Percentiles rank a stretch among this genome's conserved stretches.
These are phyloP conservation scores for Coenobita brevimanus DNA, from an alignment of 1,140 invertebrate species.

Conservation along the genomic window DNA sequence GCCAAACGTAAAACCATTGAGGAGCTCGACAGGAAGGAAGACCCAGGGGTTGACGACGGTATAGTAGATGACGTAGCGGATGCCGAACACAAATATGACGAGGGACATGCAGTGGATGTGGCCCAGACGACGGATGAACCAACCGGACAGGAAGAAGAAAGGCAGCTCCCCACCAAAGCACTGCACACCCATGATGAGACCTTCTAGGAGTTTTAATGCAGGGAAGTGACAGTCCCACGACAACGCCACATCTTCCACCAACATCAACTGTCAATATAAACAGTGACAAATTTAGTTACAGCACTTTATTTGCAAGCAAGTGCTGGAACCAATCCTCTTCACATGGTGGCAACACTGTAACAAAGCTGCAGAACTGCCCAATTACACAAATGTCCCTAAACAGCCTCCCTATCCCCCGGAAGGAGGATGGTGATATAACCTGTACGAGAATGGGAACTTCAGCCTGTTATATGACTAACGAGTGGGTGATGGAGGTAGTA, in stretches of 20 bases:
- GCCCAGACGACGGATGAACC: slow-evolving; percentile 86
- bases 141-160: slow-evolving; percentile 89
- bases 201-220: slow-evolving; percentile 85
- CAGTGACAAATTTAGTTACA: too few relatives aligned
- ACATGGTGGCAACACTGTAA: too few relatives aligned
- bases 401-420: too few relatives aligned
- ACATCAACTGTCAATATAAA: slow-evolving; percentile 73
- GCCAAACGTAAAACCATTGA: slow-evolving; percentile 91
- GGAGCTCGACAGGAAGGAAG: slow-evolving; percentile 87
- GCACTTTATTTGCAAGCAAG: too few relatives aligned
- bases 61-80: slow-evolving; percentile 89
- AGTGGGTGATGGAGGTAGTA: too few relatives aligned
- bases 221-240: slow-evolving; percentile 71
- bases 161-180: slow-evolving; percentile 91
- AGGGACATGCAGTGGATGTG: slow-evolving; percentile 87
- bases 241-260: slow-evolving; percentile 82
- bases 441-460: too few relatives aligned
- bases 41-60: slow-evolving; percentile 86
- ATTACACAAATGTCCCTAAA: too few relatives aligned
- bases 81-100: slow-evolving; percentile 83
- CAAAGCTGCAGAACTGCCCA: too few relatives aligned
- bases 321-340: too few relatives aligned
- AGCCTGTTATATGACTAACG: too few relatives aligned
- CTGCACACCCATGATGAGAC: slow-evolving; percentile 84
- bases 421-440: too few relatives aligned